Conservation (phyloP, 2,113 vertebrate genomes). For the Callipepla squamata region DNA sequence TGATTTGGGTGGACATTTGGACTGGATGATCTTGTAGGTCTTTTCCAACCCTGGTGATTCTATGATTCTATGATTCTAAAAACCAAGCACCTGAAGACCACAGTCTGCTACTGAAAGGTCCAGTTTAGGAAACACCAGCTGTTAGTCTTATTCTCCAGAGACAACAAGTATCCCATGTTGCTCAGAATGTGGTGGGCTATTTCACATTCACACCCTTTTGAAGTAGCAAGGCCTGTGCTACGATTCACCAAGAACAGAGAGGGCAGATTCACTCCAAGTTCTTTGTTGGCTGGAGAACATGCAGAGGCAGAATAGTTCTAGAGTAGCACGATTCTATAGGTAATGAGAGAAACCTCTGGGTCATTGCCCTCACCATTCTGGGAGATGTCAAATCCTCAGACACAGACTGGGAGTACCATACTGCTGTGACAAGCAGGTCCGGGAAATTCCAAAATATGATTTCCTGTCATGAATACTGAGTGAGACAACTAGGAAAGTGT, state of each 20-base stretch:
- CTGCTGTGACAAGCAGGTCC: neutral
- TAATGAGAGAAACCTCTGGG: neutral
- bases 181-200: neutral
- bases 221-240: neutral
- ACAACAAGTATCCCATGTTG: neutral
- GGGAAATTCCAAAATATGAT: neutral
- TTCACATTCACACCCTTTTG: neutral
- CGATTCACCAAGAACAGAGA: neutral
- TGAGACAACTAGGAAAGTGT: neutral
- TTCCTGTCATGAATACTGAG: neutral
- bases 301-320: neutral
- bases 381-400: neutral
- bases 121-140: neutral
- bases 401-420: neutral
- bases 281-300: rapidly evolving
- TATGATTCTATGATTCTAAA: neutral
- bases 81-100: neutral
- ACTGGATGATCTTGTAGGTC: too few relatives aligned
- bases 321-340: neutral
- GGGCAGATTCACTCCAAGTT: neutral
- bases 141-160: neutral
- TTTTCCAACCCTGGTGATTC: too few relatives aligned
- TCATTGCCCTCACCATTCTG: neutral
- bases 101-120: neutral
- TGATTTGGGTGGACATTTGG: too few relatives aligned